Evolutionary conservation across 1,140 invertebrate species (phyloP), one percentile per base, ranked within the genome.

Genomic region (Drosophila gunungcola): DNA sequence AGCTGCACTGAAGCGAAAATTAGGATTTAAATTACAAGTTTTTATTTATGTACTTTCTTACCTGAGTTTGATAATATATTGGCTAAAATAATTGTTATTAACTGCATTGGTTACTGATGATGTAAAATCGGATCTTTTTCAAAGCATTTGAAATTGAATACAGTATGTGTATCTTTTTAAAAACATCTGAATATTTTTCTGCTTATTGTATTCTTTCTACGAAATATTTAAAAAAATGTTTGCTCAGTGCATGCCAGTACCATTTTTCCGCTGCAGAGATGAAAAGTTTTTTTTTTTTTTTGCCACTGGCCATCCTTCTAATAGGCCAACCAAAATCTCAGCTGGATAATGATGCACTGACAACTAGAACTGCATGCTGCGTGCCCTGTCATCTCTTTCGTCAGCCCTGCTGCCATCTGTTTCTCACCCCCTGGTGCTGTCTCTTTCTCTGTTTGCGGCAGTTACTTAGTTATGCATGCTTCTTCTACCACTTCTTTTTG

Each of bases 291-390:
- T 56, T 54, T 42, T 46, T 54, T 69, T 56, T 54, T 69, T 54
- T 48, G 67, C 64, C 64, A 69, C 41, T 70, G 67, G 67, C 64
- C 64, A 70, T 70, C 43, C 65, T 46, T 56, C 67, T 70, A 70
- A 70, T 70, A 70, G 64, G 67, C 67, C 67, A 70, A 70, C 67
- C 55, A 69, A 70, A 70, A 70, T 70, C 64, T 70, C 36, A 10
- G 42, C 42, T 13, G 67, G 49, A 70, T 70, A 68, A 70, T 70
- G 67, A 70, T 70, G 67, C 67, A 56, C 67, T 70, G 51, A 55
- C 64, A 58, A 65, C 60, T 57, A 72, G 46, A 75, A 52, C 46
- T 65, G 51, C 46, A 46, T 46, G 62, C 61, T 67, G 75, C 77
- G 51, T 64, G 32, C 13, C 29, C 21, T 36, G 63, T 16, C 16